Evolutionary conservation across 2,888 invertebrate genomes (phyloP).

Genomic region (Apodemia mormo): DNA sequence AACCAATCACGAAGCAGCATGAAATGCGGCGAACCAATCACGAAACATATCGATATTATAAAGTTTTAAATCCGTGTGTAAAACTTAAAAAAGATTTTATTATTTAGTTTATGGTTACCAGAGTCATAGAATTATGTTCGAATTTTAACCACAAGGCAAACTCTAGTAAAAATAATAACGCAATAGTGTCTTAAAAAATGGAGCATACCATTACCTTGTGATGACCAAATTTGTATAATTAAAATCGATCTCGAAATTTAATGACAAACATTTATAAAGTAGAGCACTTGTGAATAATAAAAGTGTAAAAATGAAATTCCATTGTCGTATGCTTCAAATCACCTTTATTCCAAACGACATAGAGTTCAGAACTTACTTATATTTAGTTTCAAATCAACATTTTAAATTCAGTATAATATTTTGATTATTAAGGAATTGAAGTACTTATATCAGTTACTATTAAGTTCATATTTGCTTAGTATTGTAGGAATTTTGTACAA

Average conservation of each 20-base stretch:
- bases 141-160: too few relatives aligned
- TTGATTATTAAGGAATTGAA: background rate
- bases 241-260: background rate
- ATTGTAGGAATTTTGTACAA: constrained; percentile 35
- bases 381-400: background rate
- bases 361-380: background rate
- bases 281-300: background rate
- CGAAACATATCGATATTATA: too few relatives aligned
- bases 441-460: background rate
- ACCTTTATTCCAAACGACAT: background rate
- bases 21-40: too few relatives aligned
- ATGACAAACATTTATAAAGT: constrained; percentile 7
- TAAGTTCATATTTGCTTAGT: constrained; percentile 30
- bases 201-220: constrained; percentile 1
- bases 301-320: background rate
- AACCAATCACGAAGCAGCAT: too few relatives aligned
- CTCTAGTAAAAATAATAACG: too few relatives aligned
- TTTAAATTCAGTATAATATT: background rate
- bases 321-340: background rate
- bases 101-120: too few relatives aligned
- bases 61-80: too few relatives aligned
- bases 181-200: background rate
- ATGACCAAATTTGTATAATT: constrained; percentile 2
- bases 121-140: too few relatives aligned
- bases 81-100: too few relatives aligned